These are phyloP conservation scores for Pangasius krempfi DNA, from an alignment of 2,797 vertebrate species.

Conservation along the genomic window DNA sequence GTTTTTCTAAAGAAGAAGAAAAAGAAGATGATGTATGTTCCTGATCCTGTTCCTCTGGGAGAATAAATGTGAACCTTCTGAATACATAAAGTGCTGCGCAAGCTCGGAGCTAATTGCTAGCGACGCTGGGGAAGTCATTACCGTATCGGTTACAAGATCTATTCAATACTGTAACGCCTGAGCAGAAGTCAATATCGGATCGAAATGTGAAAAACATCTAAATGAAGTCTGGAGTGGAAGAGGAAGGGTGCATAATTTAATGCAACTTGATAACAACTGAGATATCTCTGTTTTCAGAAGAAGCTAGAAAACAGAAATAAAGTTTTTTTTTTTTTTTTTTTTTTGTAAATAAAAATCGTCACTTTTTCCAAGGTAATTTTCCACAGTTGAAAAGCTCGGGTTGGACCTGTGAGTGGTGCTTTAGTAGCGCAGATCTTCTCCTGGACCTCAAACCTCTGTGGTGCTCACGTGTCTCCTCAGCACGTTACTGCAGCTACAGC, in stretches of 20 bases:
- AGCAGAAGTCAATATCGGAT: constrained; percentile 27
- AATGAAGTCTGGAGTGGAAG: not conserved
- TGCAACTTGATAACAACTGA: not conserved
- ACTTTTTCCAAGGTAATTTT: too few relatives aligned
- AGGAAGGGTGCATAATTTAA: not conserved
- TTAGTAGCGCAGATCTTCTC: not conserved
- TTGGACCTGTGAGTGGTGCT: not conserved
- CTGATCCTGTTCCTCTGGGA: constrained; percentile 34
- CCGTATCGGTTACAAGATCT: constrained; percentile 49
- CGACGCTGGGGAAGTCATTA: constrained; percentile 50
- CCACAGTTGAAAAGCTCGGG: not conserved
- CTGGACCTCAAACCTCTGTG: not conserved
- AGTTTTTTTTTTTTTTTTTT: too few relatives aligned
- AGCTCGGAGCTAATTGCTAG: constrained; percentile 48
- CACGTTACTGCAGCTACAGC: constrained; percentile 32
- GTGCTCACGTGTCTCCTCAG: not conserved
- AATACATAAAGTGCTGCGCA: constrained; percentile 51
- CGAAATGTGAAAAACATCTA: not conserved
- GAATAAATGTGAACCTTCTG: constrained; percentile 23
- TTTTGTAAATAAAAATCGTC: not conserved
- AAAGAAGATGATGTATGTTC: not conserved
- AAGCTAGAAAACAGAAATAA: not conserved
- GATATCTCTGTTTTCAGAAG: not conserved
- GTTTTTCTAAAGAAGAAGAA: not conserved
- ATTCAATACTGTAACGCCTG: constrained; percentile 36